Evolutionary conservation across 37 sponge, comb jelly and placozoan genomes (phyloP).

Genomic region (Geodia barretti): DNA sequence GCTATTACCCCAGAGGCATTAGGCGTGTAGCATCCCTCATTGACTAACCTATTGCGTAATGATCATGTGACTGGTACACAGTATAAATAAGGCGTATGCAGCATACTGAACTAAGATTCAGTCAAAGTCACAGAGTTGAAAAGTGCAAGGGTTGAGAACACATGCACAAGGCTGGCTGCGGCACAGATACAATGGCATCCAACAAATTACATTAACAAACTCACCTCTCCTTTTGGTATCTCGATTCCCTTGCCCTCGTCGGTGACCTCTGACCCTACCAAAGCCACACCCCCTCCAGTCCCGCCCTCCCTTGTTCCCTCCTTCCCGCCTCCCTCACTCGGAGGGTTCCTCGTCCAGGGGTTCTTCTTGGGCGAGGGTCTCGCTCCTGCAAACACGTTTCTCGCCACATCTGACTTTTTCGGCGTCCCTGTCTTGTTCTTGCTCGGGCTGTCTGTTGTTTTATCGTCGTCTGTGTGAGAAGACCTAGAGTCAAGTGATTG

Average conservation of each 20-base stretch:
- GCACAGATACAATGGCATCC: background rate
- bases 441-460: background rate
- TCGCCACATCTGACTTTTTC: background rate
- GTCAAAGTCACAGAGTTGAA: too few species aligned
- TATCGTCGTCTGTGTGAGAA: background rate
- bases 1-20: too few species aligned
- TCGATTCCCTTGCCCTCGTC: conserved; percentile 20
- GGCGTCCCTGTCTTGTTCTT: background rate
- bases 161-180: background rate
- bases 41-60: too few species aligned
- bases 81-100: too few species aligned
- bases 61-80: too few species aligned
- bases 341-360: conserved; percentile 47
- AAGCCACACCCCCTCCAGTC: background rate
- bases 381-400: background rate
- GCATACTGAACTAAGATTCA: too few species aligned
- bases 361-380: conserved; percentile 30
- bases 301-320: background rate
- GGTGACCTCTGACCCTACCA: background rate
- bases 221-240: conserved; percentile 45
- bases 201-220: background rate
- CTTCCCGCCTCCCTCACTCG: background rate
- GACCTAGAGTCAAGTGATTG: background rate
- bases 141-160: too few species aligned
- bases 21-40: too few species aligned